Conservation (phyloP, 2,797 vertebrate species). For the Fundulus diaphanus region DNA sequence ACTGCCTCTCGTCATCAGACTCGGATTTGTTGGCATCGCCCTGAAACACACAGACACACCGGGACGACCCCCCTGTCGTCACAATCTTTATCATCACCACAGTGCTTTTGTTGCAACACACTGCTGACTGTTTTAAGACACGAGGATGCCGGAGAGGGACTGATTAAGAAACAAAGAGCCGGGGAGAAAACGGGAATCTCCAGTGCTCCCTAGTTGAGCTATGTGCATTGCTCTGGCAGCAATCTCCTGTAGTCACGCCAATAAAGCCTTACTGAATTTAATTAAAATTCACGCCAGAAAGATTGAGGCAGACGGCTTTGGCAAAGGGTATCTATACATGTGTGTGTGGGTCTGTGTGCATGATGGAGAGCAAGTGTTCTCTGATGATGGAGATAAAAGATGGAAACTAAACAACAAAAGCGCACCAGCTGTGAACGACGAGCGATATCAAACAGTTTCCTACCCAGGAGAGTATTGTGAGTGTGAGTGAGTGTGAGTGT, state of each 20-base stretch:
- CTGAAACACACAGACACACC: slow-evolving; percentile 68
- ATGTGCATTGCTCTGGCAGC: slow-evolving; percentile 71
- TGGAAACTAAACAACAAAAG: slow-evolving; percentile 79
- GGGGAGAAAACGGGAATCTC: slow-evolving; percentile 56
- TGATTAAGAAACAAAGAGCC: slow-evolving; percentile 43
- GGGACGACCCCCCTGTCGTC: slow-evolving; percentile 20
- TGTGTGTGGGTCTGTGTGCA: slow-evolving; percentile 24
- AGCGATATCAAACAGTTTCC: slow-evolving; percentile 75
- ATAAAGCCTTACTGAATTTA: slow-evolving; percentile 81
- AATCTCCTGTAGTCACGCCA: slow-evolving; percentile 71
- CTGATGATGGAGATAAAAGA: slow-evolving; percentile 80
- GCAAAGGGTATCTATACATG: slow-evolving; percentile 52
- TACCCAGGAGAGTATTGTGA: slow-evolving; percentile 63
- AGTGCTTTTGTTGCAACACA: slow-evolving; percentile 11
- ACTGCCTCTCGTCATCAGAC: slow-evolving; percentile 89
- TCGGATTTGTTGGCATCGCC: slow-evolving; percentile 95
- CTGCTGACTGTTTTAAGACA: slow-evolving; percentile 36
- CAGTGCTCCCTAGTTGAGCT: slow-evolving; percentile 69
- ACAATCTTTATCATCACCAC: slow-evolving; percentile 17
- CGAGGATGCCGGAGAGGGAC: slow-evolving; percentile 17
- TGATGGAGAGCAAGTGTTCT: slow-evolving; percentile 60
- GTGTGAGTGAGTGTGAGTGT: slow-evolving; percentile 21
- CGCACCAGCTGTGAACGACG: slow-evolving; percentile 78
- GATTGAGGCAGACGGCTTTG: slow-evolving; percentile 73
- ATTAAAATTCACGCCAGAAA: slow-evolving; percentile 78